Conservation (phyloP, 1,140 invertebrate genomes). For the Thaumetopoea pityocampa region DNA sequence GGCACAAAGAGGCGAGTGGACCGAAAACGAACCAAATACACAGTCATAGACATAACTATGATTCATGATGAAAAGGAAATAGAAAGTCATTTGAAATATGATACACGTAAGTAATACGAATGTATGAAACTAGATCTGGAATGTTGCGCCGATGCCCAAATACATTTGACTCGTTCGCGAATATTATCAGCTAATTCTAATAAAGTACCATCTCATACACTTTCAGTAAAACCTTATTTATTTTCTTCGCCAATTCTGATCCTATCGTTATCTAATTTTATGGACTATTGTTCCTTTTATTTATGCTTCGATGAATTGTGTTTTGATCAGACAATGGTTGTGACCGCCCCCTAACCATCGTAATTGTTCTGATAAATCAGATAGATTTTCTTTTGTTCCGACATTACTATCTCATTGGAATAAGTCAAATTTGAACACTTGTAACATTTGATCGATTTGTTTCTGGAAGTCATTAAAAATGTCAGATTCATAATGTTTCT, state of each 20-base stretch:
- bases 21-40: no score
- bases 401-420: conserved; percentile 14
- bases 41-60: no score
- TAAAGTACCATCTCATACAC: conserved; percentile 25
- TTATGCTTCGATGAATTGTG: conserved; percentile 57
- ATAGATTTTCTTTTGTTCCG: conserved; percentile 37
- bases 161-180: conserved; percentile 17
- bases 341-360: conserved; percentile 33
- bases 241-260: conserved; percentile 38
- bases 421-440: no score
- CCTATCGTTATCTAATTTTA: conserved; percentile 55
- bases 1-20: no score
- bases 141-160: not conserved
- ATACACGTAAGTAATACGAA: no score
- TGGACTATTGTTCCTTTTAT: conserved; percentile 65
- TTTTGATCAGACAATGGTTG: conserved; percentile 54
- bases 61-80: conserved; percentile 5
- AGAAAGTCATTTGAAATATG: conserved; percentile 2
- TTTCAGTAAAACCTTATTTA: conserved; percentile 33
- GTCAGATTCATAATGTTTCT: no score
- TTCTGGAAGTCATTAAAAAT: no score
- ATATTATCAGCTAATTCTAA: conserved; percentile 25
- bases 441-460: no score
- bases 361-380: conserved; percentile 58
- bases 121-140: not conserved